phyloP scores from a whole-genome alignment of 2,113 vertebrate genomes.

The Perognathus longimembris region DNA sequence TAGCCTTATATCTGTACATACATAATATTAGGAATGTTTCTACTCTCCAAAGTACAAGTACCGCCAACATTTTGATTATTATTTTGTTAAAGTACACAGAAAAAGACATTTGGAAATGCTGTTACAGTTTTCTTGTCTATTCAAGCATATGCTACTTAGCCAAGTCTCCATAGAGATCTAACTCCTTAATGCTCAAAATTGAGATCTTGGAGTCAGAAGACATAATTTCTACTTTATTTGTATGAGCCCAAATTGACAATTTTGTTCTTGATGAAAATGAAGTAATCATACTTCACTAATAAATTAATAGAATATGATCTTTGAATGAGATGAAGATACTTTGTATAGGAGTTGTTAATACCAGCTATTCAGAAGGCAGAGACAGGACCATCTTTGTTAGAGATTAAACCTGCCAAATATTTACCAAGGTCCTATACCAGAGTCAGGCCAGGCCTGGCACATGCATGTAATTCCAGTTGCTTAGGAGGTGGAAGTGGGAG shows the following conservation, averaged over 20 bases:
- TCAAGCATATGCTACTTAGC: not conserved
- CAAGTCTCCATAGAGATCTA: not conserved
- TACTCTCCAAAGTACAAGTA: not conserved
- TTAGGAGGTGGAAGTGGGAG: too few species aligned
- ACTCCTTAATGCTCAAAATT: not conserved
- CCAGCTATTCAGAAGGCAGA: too few species aligned
- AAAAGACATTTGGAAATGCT: not conserved
- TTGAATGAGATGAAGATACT: slow-evolving; percentile 1
- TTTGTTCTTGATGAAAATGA: slow-evolving; percentile 18
- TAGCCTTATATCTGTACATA: not conserved
- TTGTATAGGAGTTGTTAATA: not conserved
- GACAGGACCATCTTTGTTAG: too few species aligned
- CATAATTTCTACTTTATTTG: not conserved
- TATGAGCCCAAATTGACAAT: not conserved
- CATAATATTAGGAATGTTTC: not conserved
- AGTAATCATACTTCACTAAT: not conserved
- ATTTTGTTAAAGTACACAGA: not conserved
- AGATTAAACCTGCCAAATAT: too few species aligned
- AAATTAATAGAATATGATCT: not conserved
- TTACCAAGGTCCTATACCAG: too few species aligned
- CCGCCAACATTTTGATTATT: not conserved
- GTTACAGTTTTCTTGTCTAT: not conserved
- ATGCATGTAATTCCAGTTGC: too few species aligned
- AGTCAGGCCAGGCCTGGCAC: too few species aligned
- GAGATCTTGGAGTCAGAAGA: not conserved